These are phyloP conservation scores for Xiphorhynchus elegans DNA, from an alignment of 2,113 vertebrate genomes.

Conservation along the genomic window DNA sequence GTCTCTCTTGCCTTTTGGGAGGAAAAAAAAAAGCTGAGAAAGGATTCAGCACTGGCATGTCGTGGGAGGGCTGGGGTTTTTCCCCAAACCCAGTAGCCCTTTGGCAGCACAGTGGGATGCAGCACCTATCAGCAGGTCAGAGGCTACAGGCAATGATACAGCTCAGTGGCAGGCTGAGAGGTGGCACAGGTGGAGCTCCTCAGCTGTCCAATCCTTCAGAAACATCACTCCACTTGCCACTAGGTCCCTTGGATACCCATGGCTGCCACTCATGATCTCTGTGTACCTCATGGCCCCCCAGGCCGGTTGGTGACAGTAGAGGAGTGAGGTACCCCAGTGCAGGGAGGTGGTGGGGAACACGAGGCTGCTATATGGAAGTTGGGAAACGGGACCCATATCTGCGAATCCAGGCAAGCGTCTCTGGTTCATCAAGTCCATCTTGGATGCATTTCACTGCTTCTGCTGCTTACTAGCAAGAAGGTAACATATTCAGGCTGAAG, in stretches of 20 bases:
- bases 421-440: not conserved
- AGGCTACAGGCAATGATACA: not conserved
- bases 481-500: slow-evolving; percentile 1
- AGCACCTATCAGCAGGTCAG: not conserved
- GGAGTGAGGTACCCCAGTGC: not conserved
- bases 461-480: slow-evolving; percentile 11
- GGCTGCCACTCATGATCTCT: not conserved
- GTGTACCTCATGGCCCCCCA: not conserved
- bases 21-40: not conserved
- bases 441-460: not conserved
- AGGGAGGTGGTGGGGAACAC: accelerated
- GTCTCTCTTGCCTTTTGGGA: not conserved
- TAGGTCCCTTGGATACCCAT: not conserved
- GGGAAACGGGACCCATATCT: not conserved
- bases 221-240: not conserved
- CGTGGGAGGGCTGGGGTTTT: not conserved
- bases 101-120: accelerated
- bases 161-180: not conserved
- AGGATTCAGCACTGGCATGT: not conserved
- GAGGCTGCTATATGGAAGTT: not conserved
- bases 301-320: accelerated
- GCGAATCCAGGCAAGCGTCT: not conserved
- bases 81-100: not conserved
- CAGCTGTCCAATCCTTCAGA: accelerated
- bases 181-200: accelerated